Evolutionary conservation across 2,113 vertebrate genomes (phyloP).

Genomic region (Oryzias curvinotus): DNA sequence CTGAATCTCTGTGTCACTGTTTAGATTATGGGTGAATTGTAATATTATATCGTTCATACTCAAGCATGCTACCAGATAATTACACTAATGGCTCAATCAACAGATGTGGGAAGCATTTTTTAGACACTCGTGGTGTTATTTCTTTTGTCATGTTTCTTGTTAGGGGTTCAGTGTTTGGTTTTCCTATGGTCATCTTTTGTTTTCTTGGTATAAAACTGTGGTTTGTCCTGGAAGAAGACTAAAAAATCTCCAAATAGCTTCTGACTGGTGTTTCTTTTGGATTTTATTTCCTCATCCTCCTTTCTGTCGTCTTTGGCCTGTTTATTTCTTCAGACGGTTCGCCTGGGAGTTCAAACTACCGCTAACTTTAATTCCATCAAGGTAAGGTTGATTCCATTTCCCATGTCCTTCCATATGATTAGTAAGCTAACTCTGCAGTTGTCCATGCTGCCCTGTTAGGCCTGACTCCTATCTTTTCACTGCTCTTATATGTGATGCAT

Average conservation of each 20-base stretch:
- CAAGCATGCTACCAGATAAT: too few species aligned
- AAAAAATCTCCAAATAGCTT: conserved; percentile 22
- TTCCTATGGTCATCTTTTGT: conserved; percentile 21
- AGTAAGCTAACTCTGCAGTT: conserved; percentile 48
- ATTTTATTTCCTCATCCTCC: conserved; percentile 28
- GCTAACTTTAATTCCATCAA: conserved; percentile 99
- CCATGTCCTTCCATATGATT: conserved; percentile 32
- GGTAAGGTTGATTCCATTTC: conserved; percentile 78
- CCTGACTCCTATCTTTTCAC: background rate
- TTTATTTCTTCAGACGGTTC: conserved; percentile 82
- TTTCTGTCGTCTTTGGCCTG: conserved; percentile 34
- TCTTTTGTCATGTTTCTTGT: conserved; percentile 1
- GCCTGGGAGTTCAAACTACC: conserved; percentile 92
- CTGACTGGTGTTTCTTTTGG: conserved; percentile 53
- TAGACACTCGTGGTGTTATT: too few species aligned
- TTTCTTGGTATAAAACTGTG: conserved; percentile 13
- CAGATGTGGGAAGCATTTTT: too few species aligned
- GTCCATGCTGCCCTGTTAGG: conserved; percentile 1
- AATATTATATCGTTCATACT: conserved; percentile 16
- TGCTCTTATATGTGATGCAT: background rate
- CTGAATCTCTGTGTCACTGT: conserved; percentile 25
- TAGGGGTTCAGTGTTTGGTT: background rate
- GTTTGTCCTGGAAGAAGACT: conserved; percentile 1
- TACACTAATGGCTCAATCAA: too few species aligned
- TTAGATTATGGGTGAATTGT: conserved; percentile 15